phyloP scores from a whole-genome alignment of 2,888 invertebrate species.

The Ennomos erosarius region DNA sequence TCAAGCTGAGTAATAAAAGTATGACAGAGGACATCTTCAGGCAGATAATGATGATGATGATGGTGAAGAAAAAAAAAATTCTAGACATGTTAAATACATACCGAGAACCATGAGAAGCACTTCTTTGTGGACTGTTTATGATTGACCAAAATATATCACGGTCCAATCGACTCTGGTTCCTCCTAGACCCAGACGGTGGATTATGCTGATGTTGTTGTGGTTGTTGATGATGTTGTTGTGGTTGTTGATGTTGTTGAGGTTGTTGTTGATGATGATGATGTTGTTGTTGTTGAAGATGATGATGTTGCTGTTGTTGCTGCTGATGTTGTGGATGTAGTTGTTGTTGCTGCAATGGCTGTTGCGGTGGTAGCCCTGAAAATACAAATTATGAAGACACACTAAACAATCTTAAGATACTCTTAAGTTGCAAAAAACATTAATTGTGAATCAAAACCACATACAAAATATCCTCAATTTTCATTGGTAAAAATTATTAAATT shows the following conservation, averaged over 20 bases:
- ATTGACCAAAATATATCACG: conserved; percentile 58
- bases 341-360: conserved; percentile 4
- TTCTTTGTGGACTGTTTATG: conserved; percentile 43
- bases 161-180: conserved; percentile 45
- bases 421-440: too few relatives aligned
- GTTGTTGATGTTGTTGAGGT: not conserved
- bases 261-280: conserved; percentile 1
- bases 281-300: not conserved
- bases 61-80: not conserved
- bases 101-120: conserved; percentile 12
- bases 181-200: not conserved
- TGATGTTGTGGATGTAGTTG: not conserved
- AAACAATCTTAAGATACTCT: too few relatives aligned
- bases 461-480: too few relatives aligned
- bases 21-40: too few relatives aligned
- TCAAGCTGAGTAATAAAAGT: not conserved
- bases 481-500: too few relatives aligned
- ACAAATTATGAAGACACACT: not conserved
- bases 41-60: too few relatives aligned
- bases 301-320: not conserved
- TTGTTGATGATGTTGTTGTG: not conserved
- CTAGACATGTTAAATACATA: conserved; percentile 5
- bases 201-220: not conserved
- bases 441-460: too few relatives aligned
- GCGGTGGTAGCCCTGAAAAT: conserved; percentile 5